phyloP scores from a whole-genome alignment of 2,113 vertebrate genomes.

The Corvus cornix region DNA sequence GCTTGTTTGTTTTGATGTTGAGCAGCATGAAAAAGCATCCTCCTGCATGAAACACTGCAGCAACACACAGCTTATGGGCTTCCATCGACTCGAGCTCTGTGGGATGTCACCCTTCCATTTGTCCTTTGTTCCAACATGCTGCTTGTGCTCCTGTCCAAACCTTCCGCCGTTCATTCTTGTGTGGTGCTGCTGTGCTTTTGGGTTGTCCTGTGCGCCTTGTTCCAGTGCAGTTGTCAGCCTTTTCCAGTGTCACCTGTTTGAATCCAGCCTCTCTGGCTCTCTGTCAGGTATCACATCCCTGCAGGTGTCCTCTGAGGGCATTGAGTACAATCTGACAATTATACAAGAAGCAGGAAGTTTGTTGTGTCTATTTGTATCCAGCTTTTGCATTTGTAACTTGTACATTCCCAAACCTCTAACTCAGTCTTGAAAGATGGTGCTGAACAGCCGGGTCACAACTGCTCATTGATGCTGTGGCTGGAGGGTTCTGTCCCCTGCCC shows the following conservation, averaged over 20 bases:
- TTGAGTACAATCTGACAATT: not conserved
- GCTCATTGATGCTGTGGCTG: accelerated
- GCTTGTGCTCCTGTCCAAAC: not conserved
- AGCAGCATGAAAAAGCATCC: slow-evolving; percentile 9
- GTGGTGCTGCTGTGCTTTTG: not conserved
- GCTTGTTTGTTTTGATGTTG: not conserved
- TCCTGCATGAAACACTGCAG: not conserved
- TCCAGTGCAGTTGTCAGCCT: not conserved
- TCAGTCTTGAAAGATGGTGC: not conserved
- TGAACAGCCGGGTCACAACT: not conserved
- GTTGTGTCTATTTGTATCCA: not conserved
- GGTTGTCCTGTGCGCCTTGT: not conserved
- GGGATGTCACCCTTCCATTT: not conserved
- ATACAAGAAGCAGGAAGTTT: not conserved
- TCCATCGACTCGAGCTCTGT: not conserved
- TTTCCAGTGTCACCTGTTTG: not conserved
- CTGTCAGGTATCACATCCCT: not conserved
- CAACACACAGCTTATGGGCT: not conserved
- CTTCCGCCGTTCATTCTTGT: not conserved
- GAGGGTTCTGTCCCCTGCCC: not conserved
- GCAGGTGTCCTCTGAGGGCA: not conserved
- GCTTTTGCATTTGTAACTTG: not conserved
- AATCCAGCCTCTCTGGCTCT: not conserved
- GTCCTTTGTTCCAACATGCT: not conserved
- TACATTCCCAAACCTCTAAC: not conserved